Evolutionary conservation across 2,888 invertebrate genomes (phyloP), one percentile per base, ranked within the genome.

Genomic region (Congeria kusceri): DNA sequence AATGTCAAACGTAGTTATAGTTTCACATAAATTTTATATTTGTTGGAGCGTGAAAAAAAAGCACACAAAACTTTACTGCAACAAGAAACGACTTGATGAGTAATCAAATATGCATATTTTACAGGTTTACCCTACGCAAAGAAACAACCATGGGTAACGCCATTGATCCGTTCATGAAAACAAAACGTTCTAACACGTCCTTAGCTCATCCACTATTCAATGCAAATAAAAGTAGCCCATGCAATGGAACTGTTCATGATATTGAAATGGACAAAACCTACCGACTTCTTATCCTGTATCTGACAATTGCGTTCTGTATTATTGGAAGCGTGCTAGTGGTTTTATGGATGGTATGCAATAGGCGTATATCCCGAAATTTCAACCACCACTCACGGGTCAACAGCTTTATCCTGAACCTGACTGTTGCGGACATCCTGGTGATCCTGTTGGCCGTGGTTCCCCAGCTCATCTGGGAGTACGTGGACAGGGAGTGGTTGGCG

Each of bases 401-500:
- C 79, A 75, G 88, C 9, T 88, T 93, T 62, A 93, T 93, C 66
- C 77, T 93, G 29, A 91, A 93, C 85, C 86, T 93, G 75, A 91
- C 93, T 15, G 78, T 92, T 15, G 90, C 93, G 0, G 93, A 93
- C 68, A 76, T 92, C 28, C 67, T 90, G 3, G 93, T 93, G n/a
- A 88, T 93, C 20, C 75, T 88, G 23, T 80, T 91, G 64, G 91
- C 92, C 1, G 90, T 89, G 56, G 75, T 92, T 3, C 89, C 91
- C 11, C 93, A 93, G 85, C 81, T 93, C 44, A 72, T 91, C 0
- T 92, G 93, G 93, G 92, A 93, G 73, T 88, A 91, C 74, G 84
- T 87, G 70, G 90, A 91, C 56, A 73, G 91, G 7, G 86, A 86
- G 5, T 93, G 93, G 93, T 62, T 86, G 25, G 91, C 92, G 0